Evolutionary conservation across 2,797 vertebrate genomes (phyloP).

Genomic region (Peromyscus attwateri): DNA sequence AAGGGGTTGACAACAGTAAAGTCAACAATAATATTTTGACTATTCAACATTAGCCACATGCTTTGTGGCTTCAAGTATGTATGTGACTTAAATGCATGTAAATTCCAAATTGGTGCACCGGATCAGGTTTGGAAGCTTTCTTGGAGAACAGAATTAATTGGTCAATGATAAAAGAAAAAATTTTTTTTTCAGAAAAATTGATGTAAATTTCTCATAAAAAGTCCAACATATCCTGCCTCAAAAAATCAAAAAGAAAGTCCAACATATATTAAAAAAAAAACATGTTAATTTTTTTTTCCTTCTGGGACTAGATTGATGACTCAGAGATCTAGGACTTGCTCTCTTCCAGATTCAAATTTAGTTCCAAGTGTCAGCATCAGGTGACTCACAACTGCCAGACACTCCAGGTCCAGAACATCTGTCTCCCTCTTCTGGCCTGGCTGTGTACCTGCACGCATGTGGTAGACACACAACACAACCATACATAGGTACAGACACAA

Average conservation of each 20-base stretch:
- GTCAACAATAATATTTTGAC: slow-evolving; percentile 17
- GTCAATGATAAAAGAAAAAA: background rate
- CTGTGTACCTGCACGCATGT: background rate
- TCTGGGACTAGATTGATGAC: background rate
- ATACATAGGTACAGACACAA: background rate
- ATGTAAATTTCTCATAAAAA: slow-evolving; percentile 36
- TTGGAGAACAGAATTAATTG: slow-evolving; percentile 23
- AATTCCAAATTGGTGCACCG: background rate
- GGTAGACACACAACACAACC: background rate
- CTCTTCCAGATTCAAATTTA: background rate
- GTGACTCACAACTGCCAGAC: background rate
- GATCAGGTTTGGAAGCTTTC: background rate
- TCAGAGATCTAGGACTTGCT: background rate
- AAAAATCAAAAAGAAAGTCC: background rate
- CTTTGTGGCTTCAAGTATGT: too few species aligned
- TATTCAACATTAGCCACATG: background rate
- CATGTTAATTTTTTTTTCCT: background rate
- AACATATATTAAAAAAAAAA: slow-evolving; percentile 7
- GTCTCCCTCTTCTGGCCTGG: background rate
- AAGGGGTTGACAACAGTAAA: background rate
- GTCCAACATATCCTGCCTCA: background rate
- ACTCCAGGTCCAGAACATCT: background rate
- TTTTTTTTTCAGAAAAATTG: background rate
- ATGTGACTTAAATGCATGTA: background rate
- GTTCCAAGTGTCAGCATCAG: background rate